Evolutionary conservation across 2,113 vertebrate species (phyloP).

Genomic region (Xiphorhynchus elegans): DNA sequence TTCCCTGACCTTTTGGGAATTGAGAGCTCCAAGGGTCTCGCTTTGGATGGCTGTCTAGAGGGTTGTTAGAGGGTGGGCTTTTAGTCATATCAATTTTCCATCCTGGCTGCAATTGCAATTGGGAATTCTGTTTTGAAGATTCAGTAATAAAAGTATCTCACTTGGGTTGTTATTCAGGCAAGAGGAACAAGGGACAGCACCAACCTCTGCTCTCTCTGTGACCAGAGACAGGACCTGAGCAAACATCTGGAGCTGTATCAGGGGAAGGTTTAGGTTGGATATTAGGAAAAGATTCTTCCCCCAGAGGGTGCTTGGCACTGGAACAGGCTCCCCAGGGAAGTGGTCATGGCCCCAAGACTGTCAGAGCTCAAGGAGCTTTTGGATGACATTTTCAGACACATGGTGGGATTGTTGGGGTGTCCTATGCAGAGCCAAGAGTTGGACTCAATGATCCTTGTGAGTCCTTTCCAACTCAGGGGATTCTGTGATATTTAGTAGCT

Average conservation of each 20-base stretch:
- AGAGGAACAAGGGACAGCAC: neutral
- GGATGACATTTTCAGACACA: neutral
- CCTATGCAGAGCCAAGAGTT: neutral
- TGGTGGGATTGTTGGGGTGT: neutral
- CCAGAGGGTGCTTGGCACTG: neutral
- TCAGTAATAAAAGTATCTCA: neutral
- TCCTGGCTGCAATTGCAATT: neutral
- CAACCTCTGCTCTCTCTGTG: neutral
- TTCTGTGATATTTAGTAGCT: neutral
- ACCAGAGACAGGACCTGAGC: neutral
- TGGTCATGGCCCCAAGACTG: neutral
- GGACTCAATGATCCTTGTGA: neutral
- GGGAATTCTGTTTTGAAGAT: neutral
- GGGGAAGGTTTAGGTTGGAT: neutral
- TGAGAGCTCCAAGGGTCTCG: neutral
- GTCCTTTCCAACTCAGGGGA: neutral
- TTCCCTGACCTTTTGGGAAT: neutral
- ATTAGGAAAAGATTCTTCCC: neutral
- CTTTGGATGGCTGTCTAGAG: neutral
- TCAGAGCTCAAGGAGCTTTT: neutral
- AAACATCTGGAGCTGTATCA: neutral
- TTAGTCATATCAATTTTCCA: neutral
- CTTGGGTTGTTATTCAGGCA: neutral
- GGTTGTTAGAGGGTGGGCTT: neutral
- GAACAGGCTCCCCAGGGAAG: neutral